Evolutionary conservation across 2,888 invertebrate species (phyloP), one percentile per base, ranked within the genome.

Genomic region (Chrysolina haemoptera): DNA sequence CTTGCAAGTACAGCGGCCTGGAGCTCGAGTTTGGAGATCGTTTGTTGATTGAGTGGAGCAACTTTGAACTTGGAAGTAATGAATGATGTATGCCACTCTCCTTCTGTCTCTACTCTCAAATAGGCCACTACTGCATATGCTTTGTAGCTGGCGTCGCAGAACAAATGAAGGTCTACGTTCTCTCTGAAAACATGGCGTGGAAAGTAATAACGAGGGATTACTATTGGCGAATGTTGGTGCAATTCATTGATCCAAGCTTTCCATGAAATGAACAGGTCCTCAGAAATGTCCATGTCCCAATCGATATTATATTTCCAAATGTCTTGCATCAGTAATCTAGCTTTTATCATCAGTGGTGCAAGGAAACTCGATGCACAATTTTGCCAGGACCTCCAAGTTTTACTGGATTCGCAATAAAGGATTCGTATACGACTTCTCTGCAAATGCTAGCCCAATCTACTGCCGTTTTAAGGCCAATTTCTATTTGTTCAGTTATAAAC

Each of bases 321-420:
- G 11, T 67, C 43, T 43, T 63, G 63, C 63, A 63, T 43, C 10
- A 63, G 41, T n/a, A 63, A 41, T 16, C 63, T 40, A 16, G 20
- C 63, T 41, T 16, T 63, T 27, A 27, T 27, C 27, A 27, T 27
- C 27, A 27, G 5, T 27, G 27, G 27, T 27, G 27, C 27, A 27
- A 27, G 27, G 5, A 27, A 27, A 27, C 27, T n/a, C n/a, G n/a
- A n/a, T n/a, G n/a, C n/a, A n/a, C n/a, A n/a, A n/a, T n/a, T n/a
- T n/a, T n/a, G n/a, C n/a, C n/a, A n/a, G n/a, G n/a, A n/a, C n/a
- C n/a, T n/a, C n/a, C n/a, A n/a, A n/a, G n/a, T n/a, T n/a, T n/a
- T n/a, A n/a, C n/a, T n/a, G n/a, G n/a, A n/a, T n/a, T n/a, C n/a
- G n/a, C n/a, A n/a, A n/a, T n/a, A n/a, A n/a, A n/a, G n/a, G n/a